Evolutionary conservation across 2,797 vertebrate genomes (phyloP), one percentile per base, ranked within the genome.

Genomic region (Sebastes oblongus): DNA sequence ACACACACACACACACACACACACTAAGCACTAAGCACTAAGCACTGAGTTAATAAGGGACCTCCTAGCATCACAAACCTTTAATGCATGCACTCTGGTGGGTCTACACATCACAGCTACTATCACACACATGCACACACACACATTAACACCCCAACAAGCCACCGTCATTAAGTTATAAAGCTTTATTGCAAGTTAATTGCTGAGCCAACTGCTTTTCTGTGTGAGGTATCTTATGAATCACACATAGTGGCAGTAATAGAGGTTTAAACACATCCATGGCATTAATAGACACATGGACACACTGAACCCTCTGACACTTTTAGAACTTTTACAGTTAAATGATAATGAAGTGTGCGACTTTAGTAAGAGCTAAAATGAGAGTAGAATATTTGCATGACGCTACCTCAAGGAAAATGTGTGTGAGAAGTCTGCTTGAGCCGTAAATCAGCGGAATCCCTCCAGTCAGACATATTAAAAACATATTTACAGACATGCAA

Each of bases 181-280:
- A 82, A 83, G 75, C 54, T 90, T 92, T 82, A 90, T 73, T 88
- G 76, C 55, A 52, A 36, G 72, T 87, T 92, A 87, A 94, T 86
- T 88, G 89, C 86, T 88, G 89, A 90, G 85, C 75, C 13, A 55
- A 86, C 73, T 82, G 60, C 52, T 86, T 81, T 68, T 71, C 79
- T 85, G 75, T 77, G 55, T 83, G 74, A 58, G 77, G 75, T 79
- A 81, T 82, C 22, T 64, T n/a, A 65, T 39, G 39, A n/a, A 71
- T 58, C 20, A 56, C 52, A 75, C 67, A 77, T 24, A 71, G 46
- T 9, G 34, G 39, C 29, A 70, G 56, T 14, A 22, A n/a, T 20
- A 20, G n/a, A 34, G 8, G 25, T 7, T 61, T 27, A 25, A 25
- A 42, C 16, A 67, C 36, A 52, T 16, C 6, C 22, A 66, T 11